Evolutionary conservation across 2,888 invertebrate genomes (phyloP).

Genomic region (Lochmaea crataegi): DNA sequence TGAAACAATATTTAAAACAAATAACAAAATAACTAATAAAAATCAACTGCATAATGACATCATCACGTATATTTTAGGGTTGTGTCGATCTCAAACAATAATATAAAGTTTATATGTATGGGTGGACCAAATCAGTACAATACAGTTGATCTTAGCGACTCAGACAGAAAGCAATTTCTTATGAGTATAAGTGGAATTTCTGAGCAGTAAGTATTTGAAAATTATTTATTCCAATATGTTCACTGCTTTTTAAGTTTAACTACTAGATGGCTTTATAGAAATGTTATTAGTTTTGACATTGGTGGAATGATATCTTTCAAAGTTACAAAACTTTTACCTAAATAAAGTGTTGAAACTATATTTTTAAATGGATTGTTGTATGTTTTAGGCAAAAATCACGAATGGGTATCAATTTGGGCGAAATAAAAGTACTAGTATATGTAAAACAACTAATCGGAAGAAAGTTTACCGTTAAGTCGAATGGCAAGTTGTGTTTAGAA

Average conservation of each 20-base stretch:
- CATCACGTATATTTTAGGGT: conserved; percentile 65
- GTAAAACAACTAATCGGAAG: conserved; percentile 79
- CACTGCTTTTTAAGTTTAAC: too few species aligned
- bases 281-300: neutral
- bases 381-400: conserved; percentile 74
- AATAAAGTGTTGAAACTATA: neutral
- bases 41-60: neutral
- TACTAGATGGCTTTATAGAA: neutral
- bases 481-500: conserved; percentile 74
- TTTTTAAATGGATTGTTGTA: neutral
- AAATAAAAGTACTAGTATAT: conserved; percentile 75
- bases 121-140: conserved; percentile 63
- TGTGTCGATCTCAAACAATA: conserved; percentile 71
- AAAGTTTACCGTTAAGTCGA: conserved; percentile 70
- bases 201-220: conserved; percentile 68
- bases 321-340: too few species aligned
- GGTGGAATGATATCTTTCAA: too few species aligned
- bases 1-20: neutral
- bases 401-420: conserved; percentile 83
- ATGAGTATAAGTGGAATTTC: conserved; percentile 68
- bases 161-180: conserved; percentile 61
- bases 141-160: conserved; percentile 62
- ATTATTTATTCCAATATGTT: neutral
- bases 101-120: conserved; percentile 65
- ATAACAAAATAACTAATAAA: neutral